Evolutionary conservation across 2,113 vertebrate species (phyloP), one percentile per base, ranked within the genome.

Genomic region (Engystomops pustulosus): DNA sequence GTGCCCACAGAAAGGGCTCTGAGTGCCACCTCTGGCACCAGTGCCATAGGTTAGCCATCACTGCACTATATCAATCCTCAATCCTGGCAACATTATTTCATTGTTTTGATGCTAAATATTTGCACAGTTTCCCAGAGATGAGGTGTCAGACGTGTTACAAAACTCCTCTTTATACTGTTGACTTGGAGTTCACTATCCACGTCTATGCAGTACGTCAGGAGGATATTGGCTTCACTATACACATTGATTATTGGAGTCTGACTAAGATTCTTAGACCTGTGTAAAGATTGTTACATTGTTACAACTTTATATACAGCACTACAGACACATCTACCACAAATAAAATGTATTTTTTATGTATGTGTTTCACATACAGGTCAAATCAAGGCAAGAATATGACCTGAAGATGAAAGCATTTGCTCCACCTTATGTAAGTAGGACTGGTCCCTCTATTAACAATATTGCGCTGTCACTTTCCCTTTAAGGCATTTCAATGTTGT

Each of bases 401-500:
- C 88, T 98, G 86, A 94, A 96, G 92, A 93, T 96, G 81, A 96
- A 96, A 91, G 93, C 87, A 25, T 98, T 99, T 88, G 94, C 92
- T 86, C 96, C 96, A 83, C 96, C 97, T 2, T 94, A 95, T 89
- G 96, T 99, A 94, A 75, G 96, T 95, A 88, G 58, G n/a, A n/a
- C n/a, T n/a, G n/a, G 88, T 51, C 14, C 25, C n/a, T 14, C 34
- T 70, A n/a, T 14, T 10, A 27, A 1, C n/a, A 23, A n/a, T n/a
- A n/a, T n/a, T n/a, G n/a, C n/a, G n/a, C n/a, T n/a, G n/a, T n/a
- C n/a, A n/a, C n/a, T n/a, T n/a, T n/a, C n/a, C n/a, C n/a, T n/a
- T n/a, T n/a, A n/a, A n/a, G n/a, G n/a, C n/a, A n/a, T n/a, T n/a
- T n/a, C n/a, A n/a, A n/a, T n/a, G n/a, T n/a, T n/a, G n/a, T n/a